Evolutionary conservation across 2,113 vertebrate genomes (phyloP).

Genomic region (Seriola dumerili): DNA sequence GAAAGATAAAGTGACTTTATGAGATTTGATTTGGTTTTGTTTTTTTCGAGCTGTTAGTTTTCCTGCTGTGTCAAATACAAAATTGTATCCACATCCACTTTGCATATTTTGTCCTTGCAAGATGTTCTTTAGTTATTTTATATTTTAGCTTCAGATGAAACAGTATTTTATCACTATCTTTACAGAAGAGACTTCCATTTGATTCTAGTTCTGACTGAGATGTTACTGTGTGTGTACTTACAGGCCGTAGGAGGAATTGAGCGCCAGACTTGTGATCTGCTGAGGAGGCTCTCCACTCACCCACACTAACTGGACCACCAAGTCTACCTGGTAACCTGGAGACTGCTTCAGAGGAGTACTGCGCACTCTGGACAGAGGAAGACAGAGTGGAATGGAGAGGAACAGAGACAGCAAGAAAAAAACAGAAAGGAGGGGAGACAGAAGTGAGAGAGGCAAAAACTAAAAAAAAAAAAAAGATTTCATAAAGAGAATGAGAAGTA

Average conservation of each 20-base stretch:
- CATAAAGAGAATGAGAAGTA: conserved; percentile 32
- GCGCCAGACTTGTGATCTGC: conserved; percentile 95
- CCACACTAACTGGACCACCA: conserved; percentile 98
- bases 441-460: not conserved
- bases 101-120: not conserved
- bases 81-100: not conserved
- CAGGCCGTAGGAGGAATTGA: conserved; percentile 97
- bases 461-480: not conserved
- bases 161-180: not conserved
- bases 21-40: conserved; percentile 1
- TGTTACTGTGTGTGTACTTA: conserved; percentile 81
- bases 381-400: not conserved
- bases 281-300: conserved; percentile 98
- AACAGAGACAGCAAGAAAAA: not conserved
- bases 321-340: conserved; percentile 95
- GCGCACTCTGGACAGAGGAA: conserved; percentile 88
- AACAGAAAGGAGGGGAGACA: not conserved
- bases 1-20: not conserved
- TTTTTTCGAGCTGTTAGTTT: not conserved
- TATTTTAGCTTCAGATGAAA: not conserved
- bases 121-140: not conserved
- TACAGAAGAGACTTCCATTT: not conserved
- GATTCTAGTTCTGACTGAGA: not conserved
- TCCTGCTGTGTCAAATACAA: not conserved
- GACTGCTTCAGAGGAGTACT: conserved; percentile 96